Base-by-base conservation (phyloP, 2,797 vertebrate species). In the Myotis daubentonii region DNA sequence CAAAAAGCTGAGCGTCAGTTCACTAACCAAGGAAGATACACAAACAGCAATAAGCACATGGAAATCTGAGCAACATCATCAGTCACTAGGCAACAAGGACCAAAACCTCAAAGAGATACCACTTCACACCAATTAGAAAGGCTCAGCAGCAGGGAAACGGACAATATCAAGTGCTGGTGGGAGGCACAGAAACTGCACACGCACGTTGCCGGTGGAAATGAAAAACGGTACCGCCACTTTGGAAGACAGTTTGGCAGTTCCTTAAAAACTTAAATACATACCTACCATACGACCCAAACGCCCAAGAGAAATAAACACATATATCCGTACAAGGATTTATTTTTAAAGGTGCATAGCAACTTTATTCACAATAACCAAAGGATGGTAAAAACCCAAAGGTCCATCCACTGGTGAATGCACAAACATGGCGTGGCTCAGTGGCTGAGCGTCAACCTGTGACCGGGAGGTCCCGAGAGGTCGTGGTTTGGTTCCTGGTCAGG, bases 31-130 rank as follows among this genome's bases (percentile, higher is more conserved):
- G 8, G 44, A 78, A 71, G 60, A 51, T 13, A 44, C 0, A 2
- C n/a, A 57, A 25, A 81, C 1, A 41, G 60, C 62, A 62, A 22
- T 3, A 47, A 38, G 78, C 33, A 33, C 8, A 0, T 4, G 23
- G 11, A 47, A 20, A 78, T 25, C 23, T 17, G 60, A 11, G 28
- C 71, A 11, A 16, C 19, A 1, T 44, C 22, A 5, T 28, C 9
- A 20, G 62, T 60, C 41, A 16, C 0, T 2, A 44, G 44, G 33
- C 12, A 19, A 11, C 1, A 20, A 0, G 5, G 62, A 25, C 10
- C 17, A 23, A 84, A 83, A 17, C 53, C 84, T 38, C 36, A 53
- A 1, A 3, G 36, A 2, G 30, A 55, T 3, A 12, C 66, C 36
- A 74, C 19, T 33, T 55, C 47, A 38, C n/a, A 25, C 22, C 7